A percentile compares a stretch with the other conserved stretches of the same genome.
These are phyloP conservation scores for Apolygus lucorum DNA, from an alignment of 1,140 invertebrate genomes.

Conservation along the genomic window DNA sequence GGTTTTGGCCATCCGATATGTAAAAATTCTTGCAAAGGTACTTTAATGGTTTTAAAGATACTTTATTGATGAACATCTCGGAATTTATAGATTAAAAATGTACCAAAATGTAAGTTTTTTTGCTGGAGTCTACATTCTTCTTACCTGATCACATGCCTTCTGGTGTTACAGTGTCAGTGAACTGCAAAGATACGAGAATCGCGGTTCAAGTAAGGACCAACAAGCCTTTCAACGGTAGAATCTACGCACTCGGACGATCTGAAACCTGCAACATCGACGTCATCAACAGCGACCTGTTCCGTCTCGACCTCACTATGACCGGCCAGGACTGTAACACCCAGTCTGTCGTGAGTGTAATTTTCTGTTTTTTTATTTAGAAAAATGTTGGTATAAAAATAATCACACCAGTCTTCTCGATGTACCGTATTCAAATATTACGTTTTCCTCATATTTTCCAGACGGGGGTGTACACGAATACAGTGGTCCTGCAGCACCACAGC, in stretches of 20 bases:
- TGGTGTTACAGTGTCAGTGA: conserved; percentile 77
- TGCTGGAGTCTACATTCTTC: too few species aligned
- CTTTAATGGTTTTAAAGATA: too few species aligned
- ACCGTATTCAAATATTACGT: neutral
- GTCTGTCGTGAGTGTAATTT: conserved; percentile 60
- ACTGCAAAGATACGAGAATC: conserved; percentile 89
- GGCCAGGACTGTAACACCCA: conserved; percentile 92
- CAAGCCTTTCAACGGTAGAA: conserved; percentile 87
- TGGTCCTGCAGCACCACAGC: conserved; percentile 89
- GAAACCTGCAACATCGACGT: conserved; percentile 93
- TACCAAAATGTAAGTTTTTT: too few species aligned
- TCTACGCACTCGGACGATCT: conserved; percentile 84
- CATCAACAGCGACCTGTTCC: conserved; percentile 81
- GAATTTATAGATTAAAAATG: too few species aligned
- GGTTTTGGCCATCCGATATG: too few species aligned
- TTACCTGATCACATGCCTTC: too few species aligned
- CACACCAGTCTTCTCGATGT: neutral
- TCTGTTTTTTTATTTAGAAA: neutral
- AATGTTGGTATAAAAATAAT: neutral
- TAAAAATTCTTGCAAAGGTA: too few species aligned
- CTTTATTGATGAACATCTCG: too few species aligned
- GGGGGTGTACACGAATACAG: conserved; percentile 88
- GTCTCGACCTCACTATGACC: conserved; percentile 82
- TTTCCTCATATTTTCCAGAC: conserved; percentile 51
- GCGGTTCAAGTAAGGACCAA: conserved; percentile 86